Evolutionary conservation across 2,888 invertebrate genomes (phyloP), one percentile per base, ranked within the genome.

Genomic region (Drosophila maculinotata): DNA sequence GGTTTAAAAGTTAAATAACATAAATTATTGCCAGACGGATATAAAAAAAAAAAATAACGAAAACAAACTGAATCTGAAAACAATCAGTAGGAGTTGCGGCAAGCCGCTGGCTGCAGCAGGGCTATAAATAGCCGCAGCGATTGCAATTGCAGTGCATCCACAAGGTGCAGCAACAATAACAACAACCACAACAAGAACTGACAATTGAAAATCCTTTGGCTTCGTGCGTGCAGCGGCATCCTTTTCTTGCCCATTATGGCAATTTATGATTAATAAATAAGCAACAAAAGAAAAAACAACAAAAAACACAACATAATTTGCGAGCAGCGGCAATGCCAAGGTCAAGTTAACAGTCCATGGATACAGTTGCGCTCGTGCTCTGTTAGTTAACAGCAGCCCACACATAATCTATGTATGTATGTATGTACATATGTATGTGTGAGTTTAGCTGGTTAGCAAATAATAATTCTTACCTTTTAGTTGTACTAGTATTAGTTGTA

Each of bases 241-340:
- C 78, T 53, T 74, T 64, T 56, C 25, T 42, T 25, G 25, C 17
- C 54, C 77, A 47, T 62, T 58, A 60, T 51, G 64, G 70, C 84
- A 70, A 79, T 80, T 83, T 86, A 79, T 80, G 80, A 62, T 83
- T 86, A 82, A 86, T 80, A 86, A 80, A 80, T 70, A 74, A 65
- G 54, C 76, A 26, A 52, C 41, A 25, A 41, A 45, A 14, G 35
- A 26, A 35, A 28, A 48, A 44, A 15, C 38, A 41, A 38, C 52
- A 33, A 41, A 36, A 52, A 53, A 17, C 31, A 38, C n/a, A 28
- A 38, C 70, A 62, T 54, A 44, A 62, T 48, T 68, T 67, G 33
- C 35, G 15, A 6, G 25, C 36, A 60, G 35, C 48, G 74, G 56
- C 74, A 63, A 69, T 49, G 72, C 51, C 72, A 58, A 36, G 7